Conservation (phyloP, 2,888 invertebrate species). For the Onchidella celtica region DNA sequence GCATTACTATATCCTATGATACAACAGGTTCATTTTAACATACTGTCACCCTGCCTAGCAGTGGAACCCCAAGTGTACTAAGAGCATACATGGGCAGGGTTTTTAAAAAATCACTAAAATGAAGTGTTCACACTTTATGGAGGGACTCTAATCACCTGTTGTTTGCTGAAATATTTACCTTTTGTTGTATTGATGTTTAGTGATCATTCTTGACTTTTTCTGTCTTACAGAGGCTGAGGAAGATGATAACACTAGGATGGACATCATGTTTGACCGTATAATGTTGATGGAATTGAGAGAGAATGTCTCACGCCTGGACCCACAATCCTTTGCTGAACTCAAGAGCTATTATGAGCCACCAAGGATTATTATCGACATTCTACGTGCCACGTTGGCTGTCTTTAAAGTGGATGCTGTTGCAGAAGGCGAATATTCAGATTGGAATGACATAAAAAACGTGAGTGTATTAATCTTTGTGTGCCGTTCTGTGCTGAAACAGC, state of each 20-base stretch:
- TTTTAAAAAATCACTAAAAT: too few species aligned
- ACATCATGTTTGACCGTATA: constrained; percentile 79
- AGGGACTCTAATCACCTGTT: too few species aligned
- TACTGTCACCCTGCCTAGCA: too few species aligned
- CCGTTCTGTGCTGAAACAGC: not conserved
- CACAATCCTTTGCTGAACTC: constrained; percentile 77
- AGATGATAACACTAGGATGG: constrained; percentile 73
- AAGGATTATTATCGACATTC: constrained; percentile 72
- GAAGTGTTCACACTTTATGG: too few species aligned
- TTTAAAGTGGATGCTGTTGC: constrained; percentile 73
- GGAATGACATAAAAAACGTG: constrained; percentile 75
- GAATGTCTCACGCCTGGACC: constrained; percentile 75
- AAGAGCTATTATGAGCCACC: constrained; percentile 78
- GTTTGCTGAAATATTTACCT: too few species aligned
- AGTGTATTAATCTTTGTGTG: constrained; percentile 49
- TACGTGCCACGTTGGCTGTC: constrained; percentile 75
- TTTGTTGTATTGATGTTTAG: too few species aligned
- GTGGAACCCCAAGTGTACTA: too few species aligned
- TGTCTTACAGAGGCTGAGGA: constrained; percentile 72
- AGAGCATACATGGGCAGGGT: too few species aligned
- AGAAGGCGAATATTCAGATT: constrained; percentile 75
- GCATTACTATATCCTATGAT: too few species aligned
- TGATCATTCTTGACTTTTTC: not conserved
- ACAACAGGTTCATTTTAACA: too few species aligned
- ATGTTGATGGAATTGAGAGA: constrained; percentile 79